Evolutionary conservation across 2,888 invertebrate genomes (phyloP), one percentile per base, ranked within the genome.

Genomic region (Bellardia bayeri): DNA sequence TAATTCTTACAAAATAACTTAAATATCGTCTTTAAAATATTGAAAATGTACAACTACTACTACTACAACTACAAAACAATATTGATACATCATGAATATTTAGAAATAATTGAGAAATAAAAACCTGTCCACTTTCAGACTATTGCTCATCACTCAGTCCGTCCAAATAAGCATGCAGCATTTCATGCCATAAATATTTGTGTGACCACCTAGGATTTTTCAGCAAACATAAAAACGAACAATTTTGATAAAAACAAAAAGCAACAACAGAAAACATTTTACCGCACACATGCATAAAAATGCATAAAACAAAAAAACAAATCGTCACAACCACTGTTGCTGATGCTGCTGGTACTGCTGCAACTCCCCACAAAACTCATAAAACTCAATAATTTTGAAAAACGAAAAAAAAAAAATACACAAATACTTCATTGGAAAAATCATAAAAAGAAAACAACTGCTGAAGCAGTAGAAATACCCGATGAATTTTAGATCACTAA

Each of bases 211-310:
- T 84, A 81, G 78, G 51, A 84, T 61, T 84, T 76, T 61, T 68
- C 84, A 81, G 30, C 40, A 49, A 72, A 58, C 64, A 83, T 75
- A 71, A 86, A 72, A 79, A 64, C 68, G 14, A 63, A 69, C n/a
- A 63, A 54, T 64, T 68, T 74, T 51, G 16, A 63, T 13, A 40
- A 7, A 58, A 72, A 75, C 69, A 30, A 66, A 72, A 56, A 49
- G 0, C 23, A 68, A 58, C 23, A 69, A 69, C 37, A 64, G 56
- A 40, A 64, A 72, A 82, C 75, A 76, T 78, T 71, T 81, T 84
- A 84, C 87, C 87, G 81, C 87, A 87, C 87, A 84, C 87, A 87
- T 84, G 75, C 72, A 76, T 40, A 80, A 71, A 64, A 79, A 83
- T 82, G 74, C 79, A 69, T 79, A 66, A 63, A 69, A 69, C n/a